Conservation (phyloP, 2,113 vertebrate genomes). For the Chionomys nivalis region DNA sequence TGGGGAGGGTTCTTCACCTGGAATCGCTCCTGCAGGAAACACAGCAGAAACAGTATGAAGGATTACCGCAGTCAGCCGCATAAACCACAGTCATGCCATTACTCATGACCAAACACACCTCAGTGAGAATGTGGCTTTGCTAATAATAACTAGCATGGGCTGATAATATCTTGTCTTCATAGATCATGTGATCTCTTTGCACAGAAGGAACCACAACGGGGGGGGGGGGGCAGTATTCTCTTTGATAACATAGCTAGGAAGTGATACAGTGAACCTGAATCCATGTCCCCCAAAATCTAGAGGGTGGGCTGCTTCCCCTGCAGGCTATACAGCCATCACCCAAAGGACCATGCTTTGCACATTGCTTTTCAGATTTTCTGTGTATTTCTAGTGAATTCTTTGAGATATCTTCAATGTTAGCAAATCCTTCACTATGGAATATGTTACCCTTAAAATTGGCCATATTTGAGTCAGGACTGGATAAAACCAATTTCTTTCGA, state of each 20-base stretch:
- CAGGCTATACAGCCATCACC: not conserved
- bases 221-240: not conserved
- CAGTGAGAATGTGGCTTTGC: not conserved
- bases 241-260: not conserved
- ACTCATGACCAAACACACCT: not conserved
- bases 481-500: not conserved
- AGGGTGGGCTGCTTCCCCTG: not conserved
- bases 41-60: constrained; percentile 30
- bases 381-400: not conserved
- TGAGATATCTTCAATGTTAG: not conserved
- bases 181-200: not conserved
- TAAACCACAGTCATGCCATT: not conserved
- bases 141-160: not conserved
- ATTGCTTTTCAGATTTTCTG: not conserved
- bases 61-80: not conserved
- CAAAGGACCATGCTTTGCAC: not conserved
- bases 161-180: not conserved
- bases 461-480: not conserved
- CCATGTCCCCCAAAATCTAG: not conserved
- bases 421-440: not conserved
- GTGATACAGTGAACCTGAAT: not conserved
- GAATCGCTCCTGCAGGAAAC: constrained; percentile 92
- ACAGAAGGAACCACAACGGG: not conserved
- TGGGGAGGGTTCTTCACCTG: constrained; percentile 99
- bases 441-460: not conserved